Evolutionary conservation across 2,888 invertebrate genomes (phyloP).

Genomic region (Rotaria sp.): DNA sequence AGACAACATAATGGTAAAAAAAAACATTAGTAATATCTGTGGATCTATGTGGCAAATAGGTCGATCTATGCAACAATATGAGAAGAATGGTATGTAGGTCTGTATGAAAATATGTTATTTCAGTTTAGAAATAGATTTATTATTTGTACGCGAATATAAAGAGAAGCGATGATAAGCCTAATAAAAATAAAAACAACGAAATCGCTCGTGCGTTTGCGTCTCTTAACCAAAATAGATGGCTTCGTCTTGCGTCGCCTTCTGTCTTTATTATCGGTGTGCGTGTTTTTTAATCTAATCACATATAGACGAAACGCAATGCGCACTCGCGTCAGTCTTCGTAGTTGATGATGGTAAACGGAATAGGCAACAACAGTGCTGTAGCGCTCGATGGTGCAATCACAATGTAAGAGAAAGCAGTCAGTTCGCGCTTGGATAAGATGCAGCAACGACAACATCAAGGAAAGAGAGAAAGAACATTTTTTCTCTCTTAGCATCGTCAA

Average conservation of each 20-base stretch:
- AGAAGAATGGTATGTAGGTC: too few species aligned
- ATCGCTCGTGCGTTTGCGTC: not conserved
- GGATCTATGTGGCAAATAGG: too few species aligned
- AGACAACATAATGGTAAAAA: too few species aligned
- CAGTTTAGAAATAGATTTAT: not conserved
- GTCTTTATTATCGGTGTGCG: not conserved
- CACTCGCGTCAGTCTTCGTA: not conserved
- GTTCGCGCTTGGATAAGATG: not conserved
- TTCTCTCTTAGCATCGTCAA: not conserved
- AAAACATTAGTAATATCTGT: too few species aligned
- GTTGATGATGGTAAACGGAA: slow-evolving; percentile 5
- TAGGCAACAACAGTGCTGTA: not conserved
- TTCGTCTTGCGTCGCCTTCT: not conserved
- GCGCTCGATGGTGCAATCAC: not conserved
- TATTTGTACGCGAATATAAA: not conserved
- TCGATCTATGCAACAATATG: too few species aligned
- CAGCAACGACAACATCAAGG: not conserved
- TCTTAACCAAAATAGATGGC: too few species aligned
- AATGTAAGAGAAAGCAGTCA: not conserved
- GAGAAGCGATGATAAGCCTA: too few species aligned
- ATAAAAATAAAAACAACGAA: not conserved
- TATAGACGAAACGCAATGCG: not conserved
- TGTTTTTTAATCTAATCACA: slow-evolving; percentile 9
- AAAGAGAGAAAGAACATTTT: not conserved
- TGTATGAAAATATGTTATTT: too few species aligned